phyloP scores from a whole-genome alignment of 2,797 vertebrate genomes.

The Myiothlypis coronata region DNA sequence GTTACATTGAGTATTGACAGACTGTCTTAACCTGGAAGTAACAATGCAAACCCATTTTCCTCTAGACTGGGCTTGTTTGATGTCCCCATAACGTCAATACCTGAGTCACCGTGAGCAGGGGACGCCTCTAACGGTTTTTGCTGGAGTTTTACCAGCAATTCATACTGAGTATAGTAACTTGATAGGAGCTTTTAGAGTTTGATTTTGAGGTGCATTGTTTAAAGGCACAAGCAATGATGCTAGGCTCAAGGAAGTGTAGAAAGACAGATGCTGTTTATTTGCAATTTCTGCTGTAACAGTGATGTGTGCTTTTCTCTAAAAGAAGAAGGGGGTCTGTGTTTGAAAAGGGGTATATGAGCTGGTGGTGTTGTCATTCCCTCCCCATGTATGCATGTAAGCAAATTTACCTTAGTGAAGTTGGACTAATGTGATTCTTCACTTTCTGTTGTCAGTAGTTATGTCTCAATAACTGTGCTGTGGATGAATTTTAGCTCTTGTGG shows the following conservation, averaged over 20 bases:
- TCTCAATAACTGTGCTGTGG: not conserved
- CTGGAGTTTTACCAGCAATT: not conserved
- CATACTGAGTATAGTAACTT: not conserved
- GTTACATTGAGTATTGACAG: not conserved
- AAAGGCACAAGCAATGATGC: not conserved
- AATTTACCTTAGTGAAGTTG: not conserved
- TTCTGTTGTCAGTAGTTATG: not conserved
- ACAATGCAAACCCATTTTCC: not conserved
- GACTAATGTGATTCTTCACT: not conserved
- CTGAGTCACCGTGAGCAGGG: not conserved
- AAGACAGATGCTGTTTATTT: not conserved
- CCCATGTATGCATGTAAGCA: rapidly evolving
- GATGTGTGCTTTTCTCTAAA: not conserved
- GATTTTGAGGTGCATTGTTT: not conserved
- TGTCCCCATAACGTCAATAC: not conserved
- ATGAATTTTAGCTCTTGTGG: not conserved
- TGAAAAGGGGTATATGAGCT: not conserved
- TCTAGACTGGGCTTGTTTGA: not conserved
- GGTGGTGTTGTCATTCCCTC: not conserved
- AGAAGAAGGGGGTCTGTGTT: not conserved
- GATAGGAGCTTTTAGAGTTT: not conserved
- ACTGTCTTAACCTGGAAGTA: not conserved
- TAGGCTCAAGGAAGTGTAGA: not conserved
- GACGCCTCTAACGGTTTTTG: not conserved
- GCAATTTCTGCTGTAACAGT: not conserved